Conservation (phyloP, 2,797 vertebrate genomes). For the Muraenolepis orangiensis region DNA sequence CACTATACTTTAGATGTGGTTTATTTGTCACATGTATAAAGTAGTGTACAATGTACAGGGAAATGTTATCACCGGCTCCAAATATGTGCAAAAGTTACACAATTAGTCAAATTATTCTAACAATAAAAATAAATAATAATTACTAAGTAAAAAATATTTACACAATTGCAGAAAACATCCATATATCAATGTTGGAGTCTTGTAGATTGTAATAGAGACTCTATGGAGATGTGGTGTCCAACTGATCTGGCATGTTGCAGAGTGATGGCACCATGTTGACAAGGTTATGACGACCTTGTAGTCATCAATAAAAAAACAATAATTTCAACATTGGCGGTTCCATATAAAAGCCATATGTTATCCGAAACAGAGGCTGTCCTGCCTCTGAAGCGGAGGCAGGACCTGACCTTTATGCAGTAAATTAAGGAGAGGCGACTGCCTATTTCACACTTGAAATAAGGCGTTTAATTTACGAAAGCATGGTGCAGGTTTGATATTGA, state of each 20-base stretch:
- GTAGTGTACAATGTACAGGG: no score
- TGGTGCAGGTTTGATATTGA: constrained; percentile 51
- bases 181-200: no score
- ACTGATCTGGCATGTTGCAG: not conserved
- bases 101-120: no score
- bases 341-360: not conserved
- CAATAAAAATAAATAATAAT: no score
- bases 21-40: no score
- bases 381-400: not conserved
- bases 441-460: not conserved
- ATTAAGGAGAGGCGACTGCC: not conserved
- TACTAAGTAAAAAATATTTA: no score
- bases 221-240: not conserved
- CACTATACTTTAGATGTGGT: no score
- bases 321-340: not conserved
- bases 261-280: not conserved
- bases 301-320: not conserved
- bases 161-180: no score
- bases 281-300: not conserved
- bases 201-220: not conserved
- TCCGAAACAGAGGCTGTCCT: no score
- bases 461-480: constrained; percentile 35
- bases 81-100: no score
- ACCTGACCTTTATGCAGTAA: not conserved
- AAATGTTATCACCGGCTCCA: no score